These are phyloP conservation scores for Drosophila sturtevanti DNA, from an alignment of 1,140 invertebrate species.

Conservation along the genomic window DNA sequence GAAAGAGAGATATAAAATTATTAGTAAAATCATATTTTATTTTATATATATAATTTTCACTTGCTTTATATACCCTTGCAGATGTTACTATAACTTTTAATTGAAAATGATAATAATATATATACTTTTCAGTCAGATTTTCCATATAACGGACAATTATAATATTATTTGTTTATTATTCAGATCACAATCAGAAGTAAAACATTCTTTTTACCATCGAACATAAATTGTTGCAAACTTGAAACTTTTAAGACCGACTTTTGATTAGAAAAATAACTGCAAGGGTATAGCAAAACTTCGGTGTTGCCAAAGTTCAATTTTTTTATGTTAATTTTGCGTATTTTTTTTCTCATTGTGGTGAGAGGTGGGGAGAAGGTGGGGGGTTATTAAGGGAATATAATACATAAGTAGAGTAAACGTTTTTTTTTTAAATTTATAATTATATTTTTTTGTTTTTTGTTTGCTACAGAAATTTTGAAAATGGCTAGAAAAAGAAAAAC, in stretches of 20 bases:
- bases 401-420: neutral
- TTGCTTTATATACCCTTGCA: neutral
- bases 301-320: constrained; percentile 4
- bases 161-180: too few relatives aligned
- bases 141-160: too few relatives aligned
- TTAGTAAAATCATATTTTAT: neutral
- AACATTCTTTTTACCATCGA: too few relatives aligned
- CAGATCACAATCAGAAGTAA: too few relatives aligned
- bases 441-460: neutral
- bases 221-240: too few relatives aligned
- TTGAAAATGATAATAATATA: too few relatives aligned
- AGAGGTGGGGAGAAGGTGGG: neutral
- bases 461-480: constrained; percentile 45
- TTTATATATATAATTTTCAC: neutral
- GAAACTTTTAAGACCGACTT: too few relatives aligned
- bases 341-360: constrained; percentile 16
- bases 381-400: neutral
- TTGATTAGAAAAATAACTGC: too few relatives aligned
- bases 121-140: too few relatives aligned
- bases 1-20: neutral
- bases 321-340: neutral
- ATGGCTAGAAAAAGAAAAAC: constrained; percentile 49
- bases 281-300: too few relatives aligned
- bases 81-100: neutral
- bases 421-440: neutral